Percentiles rank a stretch among this genome's conserved stretches.
Conservation (phyloP, 1,140 invertebrate species). For the Apocrypta bakeri region DNA sequence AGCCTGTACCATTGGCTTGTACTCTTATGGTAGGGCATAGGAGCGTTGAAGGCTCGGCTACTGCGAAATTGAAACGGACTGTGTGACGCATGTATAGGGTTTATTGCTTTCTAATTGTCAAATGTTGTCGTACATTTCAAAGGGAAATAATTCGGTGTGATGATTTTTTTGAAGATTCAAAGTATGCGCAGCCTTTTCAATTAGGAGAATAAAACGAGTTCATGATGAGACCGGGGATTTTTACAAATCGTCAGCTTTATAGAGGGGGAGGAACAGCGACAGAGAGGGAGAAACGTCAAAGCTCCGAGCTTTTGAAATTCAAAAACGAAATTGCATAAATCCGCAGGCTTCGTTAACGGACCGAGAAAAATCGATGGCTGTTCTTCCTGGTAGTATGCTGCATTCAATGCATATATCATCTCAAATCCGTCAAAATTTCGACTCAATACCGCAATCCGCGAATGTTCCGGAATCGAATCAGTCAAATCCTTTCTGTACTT, state of each 20-base stretch:
- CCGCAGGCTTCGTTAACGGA: not conserved
- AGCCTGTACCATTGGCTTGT: slow-evolving; percentile 20
- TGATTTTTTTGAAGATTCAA: not conserved
- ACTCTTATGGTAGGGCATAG: slow-evolving; percentile 40
- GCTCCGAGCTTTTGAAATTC: slow-evolving; percentile 26
- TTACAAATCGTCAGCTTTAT: not conserved
- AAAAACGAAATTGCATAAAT: slow-evolving; percentile 27
- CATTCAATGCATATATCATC: slow-evolving; percentile 21
- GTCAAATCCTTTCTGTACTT: not conserved
- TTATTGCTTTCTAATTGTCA: slow-evolving; percentile 25
- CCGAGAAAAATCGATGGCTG: slow-evolving; percentile 2
- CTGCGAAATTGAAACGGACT: slow-evolving; percentile 30
- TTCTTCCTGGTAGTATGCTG: not conserved
- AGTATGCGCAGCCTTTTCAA: not conserved
- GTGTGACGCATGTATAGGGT: not conserved
- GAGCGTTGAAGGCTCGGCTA: not conserved
- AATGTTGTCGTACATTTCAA: not conserved
- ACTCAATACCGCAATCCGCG: not conserved
- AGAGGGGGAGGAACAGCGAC: no score
- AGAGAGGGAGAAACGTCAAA: not conserved
- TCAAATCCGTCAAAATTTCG: slow-evolving; percentile 13
- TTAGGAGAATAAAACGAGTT: not conserved
- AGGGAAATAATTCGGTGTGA: not conserved
- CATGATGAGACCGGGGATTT: not conserved
- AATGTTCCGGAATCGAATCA: not conserved